Evolutionary conservation across 1,140 invertebrate genomes (phyloP).

Genomic region (Campoletis sonorensis): DNA sequence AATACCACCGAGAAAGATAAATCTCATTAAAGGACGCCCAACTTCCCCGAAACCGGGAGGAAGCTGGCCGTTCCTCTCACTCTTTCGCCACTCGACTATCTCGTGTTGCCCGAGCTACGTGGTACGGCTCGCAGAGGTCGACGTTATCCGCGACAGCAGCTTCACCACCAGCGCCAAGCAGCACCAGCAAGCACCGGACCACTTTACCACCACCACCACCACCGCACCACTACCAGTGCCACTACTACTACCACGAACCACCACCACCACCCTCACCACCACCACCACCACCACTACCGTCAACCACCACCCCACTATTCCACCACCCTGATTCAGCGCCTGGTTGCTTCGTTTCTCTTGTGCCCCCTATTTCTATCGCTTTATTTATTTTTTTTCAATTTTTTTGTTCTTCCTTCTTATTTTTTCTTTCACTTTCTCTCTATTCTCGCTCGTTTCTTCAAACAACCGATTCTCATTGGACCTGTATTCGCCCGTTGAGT

Average conservation of each 20-base stretch:
- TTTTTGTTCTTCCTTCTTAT: no score
- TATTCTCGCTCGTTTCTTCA: background rate
- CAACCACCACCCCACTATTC: constrained; percentile 38
- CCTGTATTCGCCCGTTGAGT: background rate
- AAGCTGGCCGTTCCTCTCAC: constrained; percentile 43
- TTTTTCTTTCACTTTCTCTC: background rate
- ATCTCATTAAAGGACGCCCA: constrained; percentile 29
- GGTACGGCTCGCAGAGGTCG: constrained; percentile 52
- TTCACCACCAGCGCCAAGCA: constrained; percentile 35
- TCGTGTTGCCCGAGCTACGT: constrained; percentile 48
- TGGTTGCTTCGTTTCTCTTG: constrained; percentile 31
- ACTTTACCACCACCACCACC: constrained; percentile 41
- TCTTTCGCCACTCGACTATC: constrained; percentile 36
- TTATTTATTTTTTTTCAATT: constrained; percentile 7
- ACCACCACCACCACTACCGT: constrained; percentile 22
- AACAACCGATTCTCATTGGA: constrained; percentile 9
- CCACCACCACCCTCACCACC: constrained; percentile 22
- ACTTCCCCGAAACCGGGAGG: constrained; percentile 44
- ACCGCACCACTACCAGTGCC: background rate
- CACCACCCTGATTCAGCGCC: constrained; percentile 43
- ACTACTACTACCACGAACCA: constrained; percentile 17
- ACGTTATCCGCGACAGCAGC: constrained; percentile 57
- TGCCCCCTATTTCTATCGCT: constrained; percentile 29
- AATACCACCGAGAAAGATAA: background rate
- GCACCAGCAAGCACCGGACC: constrained; percentile 43